Conservation (phyloP, 2,113 vertebrate genomes). For the Pipra filicauda region DNA sequence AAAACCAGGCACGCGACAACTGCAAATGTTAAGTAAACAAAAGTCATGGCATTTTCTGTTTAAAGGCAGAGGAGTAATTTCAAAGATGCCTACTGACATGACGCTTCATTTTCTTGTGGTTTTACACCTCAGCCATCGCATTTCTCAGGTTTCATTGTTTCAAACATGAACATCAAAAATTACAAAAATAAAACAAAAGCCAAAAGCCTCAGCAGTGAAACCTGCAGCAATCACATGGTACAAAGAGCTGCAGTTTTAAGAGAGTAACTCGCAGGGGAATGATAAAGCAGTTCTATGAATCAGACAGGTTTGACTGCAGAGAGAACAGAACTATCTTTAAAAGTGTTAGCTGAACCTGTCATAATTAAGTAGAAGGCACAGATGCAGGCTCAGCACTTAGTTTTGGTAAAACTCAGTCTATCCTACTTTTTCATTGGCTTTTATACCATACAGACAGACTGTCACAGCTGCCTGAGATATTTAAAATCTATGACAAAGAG, state of each 20-base stretch:
- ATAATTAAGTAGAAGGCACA: neutral
- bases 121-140: neutral
- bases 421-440: neutral
- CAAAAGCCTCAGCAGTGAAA: neutral
- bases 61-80: neutral
- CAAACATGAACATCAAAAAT: neutral
- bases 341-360: neutral
- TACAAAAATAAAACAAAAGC: neutral
- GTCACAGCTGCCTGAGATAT: neutral
- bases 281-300: neutral
- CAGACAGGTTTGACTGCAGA: neutral
- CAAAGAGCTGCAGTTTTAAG: neutral
- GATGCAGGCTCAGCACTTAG: neutral
- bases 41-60: neutral
- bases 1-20: neutral
- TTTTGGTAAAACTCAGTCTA: neutral
- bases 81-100: neutral
- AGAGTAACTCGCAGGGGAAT: neutral
- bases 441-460: neutral
- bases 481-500: neutral
- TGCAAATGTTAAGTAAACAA: neutral
- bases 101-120: neutral
- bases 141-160: neutral
- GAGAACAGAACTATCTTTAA: neutral
- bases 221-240: neutral